These are phyloP conservation scores for Trissonchulus sp. DNA, from an alignment of 2,888 invertebrate species.

Conservation along the genomic window DNA sequence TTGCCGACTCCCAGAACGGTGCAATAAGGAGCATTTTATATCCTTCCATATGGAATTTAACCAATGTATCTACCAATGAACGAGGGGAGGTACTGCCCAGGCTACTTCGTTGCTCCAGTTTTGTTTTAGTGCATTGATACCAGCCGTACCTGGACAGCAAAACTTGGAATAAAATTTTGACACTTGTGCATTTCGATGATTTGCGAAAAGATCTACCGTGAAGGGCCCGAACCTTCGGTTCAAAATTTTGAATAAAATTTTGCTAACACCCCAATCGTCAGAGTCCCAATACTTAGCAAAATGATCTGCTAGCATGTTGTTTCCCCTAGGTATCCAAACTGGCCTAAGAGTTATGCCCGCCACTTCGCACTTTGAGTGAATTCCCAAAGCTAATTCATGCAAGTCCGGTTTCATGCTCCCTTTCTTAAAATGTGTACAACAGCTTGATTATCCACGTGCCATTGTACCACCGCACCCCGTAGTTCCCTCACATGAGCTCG, in stretches of 20 bases:
- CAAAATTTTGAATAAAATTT: conserved; percentile 1
- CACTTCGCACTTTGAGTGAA: neutral
- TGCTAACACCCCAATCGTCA: conserved; percentile 4
- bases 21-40: neutral
- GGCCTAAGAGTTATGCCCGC: neutral
- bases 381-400: neutral
- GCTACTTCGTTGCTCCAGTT: neutral
- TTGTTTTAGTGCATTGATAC: neutral
- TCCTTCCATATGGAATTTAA: neutral
- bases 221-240: neutral
- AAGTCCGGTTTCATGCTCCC: conserved; percentile 12
- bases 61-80: neutral
- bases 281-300: neutral
- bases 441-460: conserved; percentile 9
- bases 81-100: conserved; percentile 13
- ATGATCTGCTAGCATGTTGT: neutral
- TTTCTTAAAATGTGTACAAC: neutral
- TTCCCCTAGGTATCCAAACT: neutral
- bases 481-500: neutral
- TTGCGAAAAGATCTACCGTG: conserved; percentile 1
- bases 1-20: neutral
- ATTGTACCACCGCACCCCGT: neutral
- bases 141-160: neutral
- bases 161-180: neutral
- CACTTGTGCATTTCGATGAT: neutral